Evolutionary conservation across 2,888 invertebrate genomes (phyloP), one percentile per base, ranked within the genome.

Genomic region (Himalopsyche tibetana): DNA sequence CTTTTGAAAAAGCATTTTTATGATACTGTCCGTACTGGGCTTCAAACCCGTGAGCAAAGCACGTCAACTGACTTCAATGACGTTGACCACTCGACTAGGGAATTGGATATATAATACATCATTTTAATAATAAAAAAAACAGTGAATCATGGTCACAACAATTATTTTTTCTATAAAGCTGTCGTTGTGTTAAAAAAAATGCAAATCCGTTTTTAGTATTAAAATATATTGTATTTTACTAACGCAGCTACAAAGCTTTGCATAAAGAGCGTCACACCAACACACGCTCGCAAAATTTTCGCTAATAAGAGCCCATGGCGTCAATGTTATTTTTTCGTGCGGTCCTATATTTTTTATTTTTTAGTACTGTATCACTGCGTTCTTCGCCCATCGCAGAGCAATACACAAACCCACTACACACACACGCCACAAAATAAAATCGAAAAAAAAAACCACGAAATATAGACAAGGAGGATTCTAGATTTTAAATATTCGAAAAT

Each of bases 291-390:
- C 86, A 74, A 80, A 80, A 85, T 82, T 85, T 87, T 86, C 84
- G 84, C 87, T 88, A 87, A 88, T 87, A 87, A 83, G 85, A 85
- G 74, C 74, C 85, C 82, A 83, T 80, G 84, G 85, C 88, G 85
- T 88, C 88, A 85, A 88, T 87, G 87, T 87, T 84, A 88, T 83
- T 88, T 84, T 86, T 88, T 85, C 82, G 87, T 55, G 56, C 19
- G 84, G 82, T 81, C 81, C 85, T 85, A 84, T 87, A 85, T 87
- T 85, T 83, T 51, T 74, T 87, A 45, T 84, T 86, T 88, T 88
- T 86, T 83, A 86, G 84, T 84, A 82, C 84, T 82, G 87, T 88
- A 88, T 88, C 88, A 88, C 88, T 88, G 88, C 88, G 87, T 85
- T 83, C 87, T 80, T 83, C 56, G 85, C 83, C 86, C 86, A 82